Percentiles rank a stretch among this genome's conserved stretches.
These are phyloP conservation scores for Falco naumanni DNA, from an alignment of 2,797 vertebrate species.

Conservation along the genomic window DNA sequence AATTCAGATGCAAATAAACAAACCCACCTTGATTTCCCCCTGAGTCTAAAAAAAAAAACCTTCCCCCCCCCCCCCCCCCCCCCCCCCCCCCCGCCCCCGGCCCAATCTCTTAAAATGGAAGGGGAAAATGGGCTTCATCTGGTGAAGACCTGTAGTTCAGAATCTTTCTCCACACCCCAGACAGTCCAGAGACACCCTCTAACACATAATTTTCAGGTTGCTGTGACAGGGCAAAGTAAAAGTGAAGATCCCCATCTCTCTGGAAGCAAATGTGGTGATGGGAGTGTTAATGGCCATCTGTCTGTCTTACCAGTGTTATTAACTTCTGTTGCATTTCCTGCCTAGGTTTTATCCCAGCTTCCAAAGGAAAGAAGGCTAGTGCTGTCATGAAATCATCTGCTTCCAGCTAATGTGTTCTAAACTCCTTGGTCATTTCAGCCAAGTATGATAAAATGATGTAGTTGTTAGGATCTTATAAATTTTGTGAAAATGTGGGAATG, in stretches of 20 bases:
- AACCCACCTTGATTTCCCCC: neutral
- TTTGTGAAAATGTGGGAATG: neutral
- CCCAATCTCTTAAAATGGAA: neutral
- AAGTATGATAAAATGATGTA: neutral
- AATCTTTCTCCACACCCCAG: neutral
- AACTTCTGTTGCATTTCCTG: neutral
- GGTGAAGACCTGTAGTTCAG: neutral
- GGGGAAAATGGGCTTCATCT: neutral
- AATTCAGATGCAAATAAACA: neutral
- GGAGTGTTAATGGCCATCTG: neutral
- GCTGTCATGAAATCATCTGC: neutral
- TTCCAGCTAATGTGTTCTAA: neutral
- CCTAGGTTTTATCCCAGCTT: neutral
- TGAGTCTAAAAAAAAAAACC: neutral
- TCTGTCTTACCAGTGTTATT: neutral
- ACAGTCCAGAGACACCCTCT: neutral
- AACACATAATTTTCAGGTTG: neutral
- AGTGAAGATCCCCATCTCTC: neutral
- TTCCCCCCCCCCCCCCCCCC: too few relatives aligned
- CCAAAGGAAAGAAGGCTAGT: neutral
- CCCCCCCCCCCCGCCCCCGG: too few relatives aligned
- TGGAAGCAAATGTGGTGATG: neutral
- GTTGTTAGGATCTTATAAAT: neutral
- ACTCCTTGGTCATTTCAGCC: neutral
- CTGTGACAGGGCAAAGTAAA: neutral